Evolutionary conservation across 2,797 vertebrate species (phyloP), one percentile per base, ranked within the genome.

Genomic region (Danio choprae): DNA sequence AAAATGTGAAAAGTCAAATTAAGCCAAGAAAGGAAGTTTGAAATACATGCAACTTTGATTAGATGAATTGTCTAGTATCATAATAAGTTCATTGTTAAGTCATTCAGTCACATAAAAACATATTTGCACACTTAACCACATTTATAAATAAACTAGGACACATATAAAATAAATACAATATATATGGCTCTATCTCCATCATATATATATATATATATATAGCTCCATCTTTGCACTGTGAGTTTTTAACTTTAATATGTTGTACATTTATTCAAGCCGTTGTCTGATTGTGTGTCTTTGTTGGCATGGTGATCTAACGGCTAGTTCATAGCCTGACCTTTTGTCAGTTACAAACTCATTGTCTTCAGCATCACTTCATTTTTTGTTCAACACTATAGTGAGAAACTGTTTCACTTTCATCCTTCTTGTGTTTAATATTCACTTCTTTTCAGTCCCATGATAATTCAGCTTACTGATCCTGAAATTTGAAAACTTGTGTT

Each of bases 271-370:
- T 44, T 58, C 20, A 58, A 12, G 41, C 44, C 20, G 9, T 20
- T 41, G 7, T 5, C 38, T 22, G 8, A 6, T 22, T 41, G 6
- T 69, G 10, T 60, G 18, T 36, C 22, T 48, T 38, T 44, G 56
- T 74, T 62, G 56, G 22, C 43, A 74, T 74, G 22, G 72, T 36
- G 44, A 48, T 50, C 20, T 50, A 74, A 62, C 6, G 16, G 56
- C 20, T 48, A 18, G 18, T 29, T 46, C 43, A 3, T 36, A 46
- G 4, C 20, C 7, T 60, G 56, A 74, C 15, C 18, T 67, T 43
- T 15, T 67, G 20, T 11, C 53, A 5, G 55, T 60, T 74, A 53
- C 43, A 62, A 62, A 36, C 55, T 46, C 72, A 59, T 46, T 60
- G 56, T 74, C 41, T 48, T 48, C 43, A 46, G 55, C 22, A 74